These are phyloP conservation scores for Esox niger DNA, from an alignment of 2,113 vertebrate species.

Conservation along the genomic window DNA sequence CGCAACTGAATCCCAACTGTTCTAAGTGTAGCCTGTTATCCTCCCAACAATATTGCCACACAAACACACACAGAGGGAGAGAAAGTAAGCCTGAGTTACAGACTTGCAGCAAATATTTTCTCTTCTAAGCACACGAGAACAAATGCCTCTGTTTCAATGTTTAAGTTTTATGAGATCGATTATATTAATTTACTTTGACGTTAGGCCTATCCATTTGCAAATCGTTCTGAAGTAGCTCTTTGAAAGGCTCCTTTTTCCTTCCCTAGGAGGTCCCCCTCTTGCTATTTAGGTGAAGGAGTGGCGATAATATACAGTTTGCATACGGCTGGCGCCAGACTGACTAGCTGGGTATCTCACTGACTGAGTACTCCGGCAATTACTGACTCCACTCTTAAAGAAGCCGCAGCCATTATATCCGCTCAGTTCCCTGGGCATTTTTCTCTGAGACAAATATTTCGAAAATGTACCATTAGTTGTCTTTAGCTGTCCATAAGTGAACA, in stretches of 20 bases:
- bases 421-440: background rate
- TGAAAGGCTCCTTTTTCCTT: conserved; percentile 56
- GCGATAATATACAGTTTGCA: conserved; percentile 90
- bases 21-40: background rate
- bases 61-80: background rate
- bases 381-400: conserved; percentile 82
- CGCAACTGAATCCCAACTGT: background rate
- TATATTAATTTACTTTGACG: too few relatives aligned
- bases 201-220: conserved; percentile 72
- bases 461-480: too few relatives aligned
- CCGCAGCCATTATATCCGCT: conserved; percentile 58
- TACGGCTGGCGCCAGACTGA: conserved; percentile 90
- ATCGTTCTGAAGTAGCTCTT: conserved; percentile 77
- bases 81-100: too few relatives aligned
- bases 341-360: conserved; percentile 81
- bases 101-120: background rate
- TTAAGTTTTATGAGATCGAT: too few relatives aligned
- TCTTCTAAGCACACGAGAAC: background rate
- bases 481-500: too few relatives aligned
- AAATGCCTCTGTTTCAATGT: conserved; percentile 63
- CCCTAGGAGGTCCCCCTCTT: conserved; percentile 75
- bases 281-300: conserved; percentile 85
- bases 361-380: conserved; percentile 74
- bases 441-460: background rate
- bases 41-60: background rate